Base-by-base conservation (phyloP, 2,797 vertebrate genomes). In the Argya squamiceps region DNA sequence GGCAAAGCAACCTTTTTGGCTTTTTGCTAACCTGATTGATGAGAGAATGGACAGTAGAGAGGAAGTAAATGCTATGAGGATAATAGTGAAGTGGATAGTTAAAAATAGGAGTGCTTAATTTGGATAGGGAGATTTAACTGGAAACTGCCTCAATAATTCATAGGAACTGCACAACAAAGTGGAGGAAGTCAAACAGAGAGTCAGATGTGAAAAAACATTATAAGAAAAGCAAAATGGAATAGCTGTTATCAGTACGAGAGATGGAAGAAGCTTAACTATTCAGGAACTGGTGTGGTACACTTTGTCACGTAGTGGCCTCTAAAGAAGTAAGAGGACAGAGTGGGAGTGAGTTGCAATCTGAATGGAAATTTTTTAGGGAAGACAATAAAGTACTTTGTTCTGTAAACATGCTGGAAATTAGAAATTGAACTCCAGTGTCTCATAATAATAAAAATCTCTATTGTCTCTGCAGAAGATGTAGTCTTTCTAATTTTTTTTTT, bases 121-220 rank as follows among this genome's bases (percentile, higher is more conserved):
- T 79, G 55, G 44, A 76, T 67, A 78, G 74, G 1, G 7, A 92
- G 29, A 86, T 92, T 89, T 67, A 94, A 47, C 46, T 88, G 73
- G 32, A 75, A 92, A 69, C 32, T 71, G 26, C 32, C 55, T 88
- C 83, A 94, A 13, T 95, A 88, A 92, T 95, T 92, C 69, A 84
- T 81, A 69, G 63, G 26, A 76, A 59, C 55, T 69, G 37, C 21
- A 81, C 83, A 94, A 92, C 85, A 88, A 95, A 97, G 85, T 18
- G 1, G 53, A 93, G 92, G 73, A 95, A 88, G 90, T 96, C 73
- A 95, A 77, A 96, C 36, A 88, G 77, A 92, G 68, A 89, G 37
- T 95, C 89, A 83, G 75, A 95, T 89, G 79, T 93, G 84, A 78
- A 95, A 64, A 67, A 88, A 79, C 30, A 6, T 91, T 74, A 53